Evolutionary conservation across 2,113 vertebrate species (phyloP).

Genomic region (Bagarius yarrelli): DNA sequence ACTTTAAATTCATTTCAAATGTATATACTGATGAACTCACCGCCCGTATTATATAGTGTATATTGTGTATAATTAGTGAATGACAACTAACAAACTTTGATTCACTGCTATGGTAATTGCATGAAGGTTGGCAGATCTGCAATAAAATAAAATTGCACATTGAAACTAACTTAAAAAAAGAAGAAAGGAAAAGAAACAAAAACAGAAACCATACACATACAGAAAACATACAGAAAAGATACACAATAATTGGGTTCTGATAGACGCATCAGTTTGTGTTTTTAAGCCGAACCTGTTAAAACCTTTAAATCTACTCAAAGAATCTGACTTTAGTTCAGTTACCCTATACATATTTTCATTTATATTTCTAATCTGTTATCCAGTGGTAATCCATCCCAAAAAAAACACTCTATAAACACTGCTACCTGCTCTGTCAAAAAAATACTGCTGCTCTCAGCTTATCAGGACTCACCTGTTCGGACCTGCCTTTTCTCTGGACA

Average conservation of each 20-base stretch:
- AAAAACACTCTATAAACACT: too few relatives aligned
- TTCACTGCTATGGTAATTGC: neutral
- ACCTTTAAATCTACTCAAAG: neutral
- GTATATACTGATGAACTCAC: neutral
- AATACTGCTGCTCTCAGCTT: neutral
- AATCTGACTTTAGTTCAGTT: neutral
- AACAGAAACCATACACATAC: too few relatives aligned
- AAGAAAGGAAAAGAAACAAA: neutral
- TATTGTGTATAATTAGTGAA: too few relatives aligned
- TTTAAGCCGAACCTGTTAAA: neutral
- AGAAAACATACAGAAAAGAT: neutral
- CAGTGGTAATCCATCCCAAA: neutral
- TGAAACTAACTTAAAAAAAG: neutral
- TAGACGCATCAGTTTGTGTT: neutral
- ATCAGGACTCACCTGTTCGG: neutral
- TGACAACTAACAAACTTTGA: neutral
- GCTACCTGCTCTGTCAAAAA: too few relatives aligned
- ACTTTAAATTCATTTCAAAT: neutral
- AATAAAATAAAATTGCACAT: neutral
- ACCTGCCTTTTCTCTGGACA: neutral
- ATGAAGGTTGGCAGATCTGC: constrained; percentile 8
- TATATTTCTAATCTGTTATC: neutral
- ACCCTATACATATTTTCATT: neutral
- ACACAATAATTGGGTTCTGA: neutral
- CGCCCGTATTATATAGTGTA: neutral